Conservation (phyloP, 2,113 vertebrate genomes). For the Formicarius rufipectus region DNA sequence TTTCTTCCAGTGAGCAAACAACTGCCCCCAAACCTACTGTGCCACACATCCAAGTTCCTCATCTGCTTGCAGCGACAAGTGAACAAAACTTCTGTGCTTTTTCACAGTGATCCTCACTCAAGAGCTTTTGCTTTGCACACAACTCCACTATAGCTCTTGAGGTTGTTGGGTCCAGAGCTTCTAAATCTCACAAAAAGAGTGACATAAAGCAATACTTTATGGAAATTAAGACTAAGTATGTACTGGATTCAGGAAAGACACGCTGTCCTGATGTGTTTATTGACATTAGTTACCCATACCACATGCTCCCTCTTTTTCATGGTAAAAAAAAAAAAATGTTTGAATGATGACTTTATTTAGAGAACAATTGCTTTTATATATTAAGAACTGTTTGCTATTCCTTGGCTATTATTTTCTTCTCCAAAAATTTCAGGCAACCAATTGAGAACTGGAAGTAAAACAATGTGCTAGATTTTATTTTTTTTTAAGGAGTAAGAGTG, state of each 20-base stretch:
- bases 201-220: not conserved
- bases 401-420: not conserved
- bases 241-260: not conserved
- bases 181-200: not conserved
- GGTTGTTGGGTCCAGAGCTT: not conserved
- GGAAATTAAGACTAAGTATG: not conserved
- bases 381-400: not conserved
- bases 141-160: not conserved
- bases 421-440: not conserved
- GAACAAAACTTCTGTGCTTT: not conserved
- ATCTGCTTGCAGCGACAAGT: not conserved
- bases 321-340: not conserved
- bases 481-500: not conserved
- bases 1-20: not conserved
- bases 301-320: not conserved
- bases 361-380: not conserved
- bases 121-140: not conserved
- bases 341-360: not conserved
- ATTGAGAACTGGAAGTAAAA: not conserved
- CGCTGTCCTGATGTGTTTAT: not conserved
- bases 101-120: not conserved
- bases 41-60: not conserved
- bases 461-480: not conserved
- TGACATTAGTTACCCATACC: not conserved
- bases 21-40: not conserved